Percentiles rank a stretch among this genome's conserved stretches.
phyloP scores from a whole-genome alignment of 2,888 invertebrate genomes.

The Encarsia formosa region DNA sequence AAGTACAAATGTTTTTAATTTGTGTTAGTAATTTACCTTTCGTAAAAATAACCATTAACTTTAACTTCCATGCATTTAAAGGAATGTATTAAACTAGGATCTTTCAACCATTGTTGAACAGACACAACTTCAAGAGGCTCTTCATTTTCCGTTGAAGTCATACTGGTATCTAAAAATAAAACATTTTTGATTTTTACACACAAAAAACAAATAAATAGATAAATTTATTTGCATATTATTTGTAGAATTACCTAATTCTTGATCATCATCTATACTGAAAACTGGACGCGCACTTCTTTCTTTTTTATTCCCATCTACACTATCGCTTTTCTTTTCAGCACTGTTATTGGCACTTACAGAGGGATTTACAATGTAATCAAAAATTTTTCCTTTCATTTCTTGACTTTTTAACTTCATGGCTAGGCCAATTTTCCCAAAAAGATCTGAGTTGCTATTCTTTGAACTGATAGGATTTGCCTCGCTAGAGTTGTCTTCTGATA shows the following conservation, averaged over 20 bases:
- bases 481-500: conserved; percentile 48
- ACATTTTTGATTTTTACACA: not conserved
- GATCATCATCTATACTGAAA: conserved; percentile 91
- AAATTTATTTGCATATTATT: not conserved
- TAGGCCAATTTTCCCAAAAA: conserved; percentile 78
- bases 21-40: conserved; percentile 53
- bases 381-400: conserved; percentile 85
- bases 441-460: conserved; percentile 54
- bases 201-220: not conserved
- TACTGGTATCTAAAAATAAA: conserved; percentile 42
- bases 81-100: conserved; percentile 77
- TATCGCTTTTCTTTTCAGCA: conserved; percentile 80
- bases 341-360: conserved; percentile 55
- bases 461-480: conserved; percentile 43
- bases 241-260: conserved; percentile 48
- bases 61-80: conserved; percentile 92
- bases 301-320: conserved; percentile 64
- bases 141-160: conserved; percentile 53
- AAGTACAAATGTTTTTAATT: not conserved
- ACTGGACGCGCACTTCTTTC: conserved; percentile 89
- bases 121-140: conserved; percentile 77
- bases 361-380: conserved; percentile 92
- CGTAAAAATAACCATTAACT: conserved; percentile 82
- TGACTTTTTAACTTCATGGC: conserved; percentile 88
- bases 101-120: conserved; percentile 74